Base-by-base conservation (phyloP, 2,797 vertebrate species). In the Sorex maritimensis region DNA sequence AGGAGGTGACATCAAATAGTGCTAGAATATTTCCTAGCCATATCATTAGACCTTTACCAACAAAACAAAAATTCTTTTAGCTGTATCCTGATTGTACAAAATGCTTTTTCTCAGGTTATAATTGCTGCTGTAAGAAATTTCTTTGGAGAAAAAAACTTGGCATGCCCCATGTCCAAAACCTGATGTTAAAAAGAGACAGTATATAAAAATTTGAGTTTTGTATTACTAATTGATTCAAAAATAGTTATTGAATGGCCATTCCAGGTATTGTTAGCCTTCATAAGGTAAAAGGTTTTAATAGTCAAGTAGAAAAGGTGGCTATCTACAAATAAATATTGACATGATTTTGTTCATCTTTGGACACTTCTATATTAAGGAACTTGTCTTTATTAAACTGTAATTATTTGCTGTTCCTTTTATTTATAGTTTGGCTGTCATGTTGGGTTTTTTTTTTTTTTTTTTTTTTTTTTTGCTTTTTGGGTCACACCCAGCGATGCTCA, bases 311-410 rank as follows among this genome's bases (percentile, higher is more conserved):
- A 89, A 89, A 84, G 8, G 30, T 65, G 5, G n/a, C 63, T 79
- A 85, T 92, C 77, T 58, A 78, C 58, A 95, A 71, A 88, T 2
- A 73, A 21, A 2, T 44, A 26, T 2, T 34, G 30, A 24, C 58
- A 63, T 72, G 0, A 80, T 73, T 81, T 63, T 80, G 81, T 90
- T 65, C 63, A 79, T 52, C 49, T 87, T 30, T 12, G 49, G 8
- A 78, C 38, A 30, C 5, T 67, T 84, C 44, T 19, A 78, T 1
- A 95, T 72, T 34, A 69, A 30, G 92, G 94, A 23, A 13, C 83
- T 80, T 61, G 44, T 68, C 78, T 69, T 90, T 30, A 89, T 92
- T 92, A 95, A 93, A 93, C 93, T 88, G 23, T 19, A 95, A 85
- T 12, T 8, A 21, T 73, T 90, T 78, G 55, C 1, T 83, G 21